Percentiles rank a stretch among this genome's conserved stretches.
phyloP scores from a whole-genome alignment of 2,113 vertebrate genomes.

The Hippocampus guttulatus region DNA sequence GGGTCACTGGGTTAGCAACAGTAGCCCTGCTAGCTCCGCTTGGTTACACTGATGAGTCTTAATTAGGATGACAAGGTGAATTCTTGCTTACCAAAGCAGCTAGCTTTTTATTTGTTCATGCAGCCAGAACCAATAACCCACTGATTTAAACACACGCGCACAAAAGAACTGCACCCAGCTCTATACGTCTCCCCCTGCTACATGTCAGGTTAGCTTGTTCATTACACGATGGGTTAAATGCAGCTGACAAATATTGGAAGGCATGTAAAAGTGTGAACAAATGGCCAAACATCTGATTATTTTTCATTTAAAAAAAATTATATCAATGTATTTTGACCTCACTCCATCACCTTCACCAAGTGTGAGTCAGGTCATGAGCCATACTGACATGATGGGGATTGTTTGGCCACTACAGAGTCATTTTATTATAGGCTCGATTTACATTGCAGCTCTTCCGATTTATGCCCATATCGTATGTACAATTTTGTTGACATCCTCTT shows the following conservation, averaged over 20 bases:
- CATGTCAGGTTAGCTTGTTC: neutral
- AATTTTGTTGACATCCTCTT: too few relatives aligned
- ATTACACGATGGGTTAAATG: neutral
- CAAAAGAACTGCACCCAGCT: neutral
- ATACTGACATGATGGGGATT: too few relatives aligned
- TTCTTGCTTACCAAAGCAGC: slow-evolving; percentile 58
- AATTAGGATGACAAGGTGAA: slow-evolving; percentile 66
- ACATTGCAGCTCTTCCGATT: too few relatives aligned
- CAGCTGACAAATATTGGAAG: neutral
- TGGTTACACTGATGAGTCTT: slow-evolving; percentile 57
- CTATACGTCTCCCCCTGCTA: neutral
- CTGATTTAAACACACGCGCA: slow-evolving; percentile 35
- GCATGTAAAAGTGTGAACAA: neutral
- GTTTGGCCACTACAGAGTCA: too few relatives aligned
- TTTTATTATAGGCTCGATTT: too few relatives aligned
- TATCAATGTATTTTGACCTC: slow-evolving; percentile 45
- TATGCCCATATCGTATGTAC: too few relatives aligned
- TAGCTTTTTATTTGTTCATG: slow-evolving; percentile 39
- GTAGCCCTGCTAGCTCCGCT: slow-evolving; percentile 35
- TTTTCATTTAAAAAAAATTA: slow-evolving; percentile 8
- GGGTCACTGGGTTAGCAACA: slow-evolving; percentile 31
- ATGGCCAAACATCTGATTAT: neutral
- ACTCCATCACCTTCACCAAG: slow-evolving; percentile 1
- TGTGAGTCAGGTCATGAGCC: neutral
- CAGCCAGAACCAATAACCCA: slow-evolving; percentile 36